A percentile compares a stretch with the other conserved stretches of the same genome.
These are phyloP conservation scores for Pristionchus japonicus DNA, from an alignment of 2,888 invertebrate genomes.

Conservation along the genomic window DNA sequence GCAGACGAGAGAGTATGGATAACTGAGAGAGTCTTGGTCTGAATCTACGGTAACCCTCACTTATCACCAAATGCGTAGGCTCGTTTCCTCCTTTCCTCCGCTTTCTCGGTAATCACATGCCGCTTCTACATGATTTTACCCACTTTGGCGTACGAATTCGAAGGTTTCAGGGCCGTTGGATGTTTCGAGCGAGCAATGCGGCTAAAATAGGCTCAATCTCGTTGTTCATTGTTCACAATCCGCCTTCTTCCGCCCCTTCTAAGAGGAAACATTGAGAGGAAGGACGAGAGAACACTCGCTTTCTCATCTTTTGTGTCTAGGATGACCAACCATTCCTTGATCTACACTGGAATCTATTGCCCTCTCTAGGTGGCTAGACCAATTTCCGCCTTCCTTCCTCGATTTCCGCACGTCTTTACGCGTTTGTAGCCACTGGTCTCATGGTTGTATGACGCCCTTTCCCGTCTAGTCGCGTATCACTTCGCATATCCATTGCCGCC, in stretches of 20 bases:
- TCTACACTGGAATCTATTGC: neutral
- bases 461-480: neutral
- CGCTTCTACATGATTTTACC: neutral
- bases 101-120: neutral
- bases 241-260: neutral
- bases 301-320: neutral
- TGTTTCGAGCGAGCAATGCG: neutral
- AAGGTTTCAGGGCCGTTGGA: neutral
- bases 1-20: neutral
- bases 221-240: neutral
- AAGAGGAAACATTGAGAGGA: neutral
- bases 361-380: constrained; percentile 8
- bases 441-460: neutral
- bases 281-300: neutral
- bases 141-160: neutral
- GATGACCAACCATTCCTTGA: neutral
- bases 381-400: neutral
- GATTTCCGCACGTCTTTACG: neutral
- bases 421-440: neutral
- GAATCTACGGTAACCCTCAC: neutral
- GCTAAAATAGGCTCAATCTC: constrained; percentile 22
- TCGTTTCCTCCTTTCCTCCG: neutral
- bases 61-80: neutral
- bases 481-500: neutral
- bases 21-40: neutral